These are phyloP conservation scores for Leucophora obtusa DNA, from an alignment of 2,888 invertebrate genomes.

Conservation along the genomic window DNA sequence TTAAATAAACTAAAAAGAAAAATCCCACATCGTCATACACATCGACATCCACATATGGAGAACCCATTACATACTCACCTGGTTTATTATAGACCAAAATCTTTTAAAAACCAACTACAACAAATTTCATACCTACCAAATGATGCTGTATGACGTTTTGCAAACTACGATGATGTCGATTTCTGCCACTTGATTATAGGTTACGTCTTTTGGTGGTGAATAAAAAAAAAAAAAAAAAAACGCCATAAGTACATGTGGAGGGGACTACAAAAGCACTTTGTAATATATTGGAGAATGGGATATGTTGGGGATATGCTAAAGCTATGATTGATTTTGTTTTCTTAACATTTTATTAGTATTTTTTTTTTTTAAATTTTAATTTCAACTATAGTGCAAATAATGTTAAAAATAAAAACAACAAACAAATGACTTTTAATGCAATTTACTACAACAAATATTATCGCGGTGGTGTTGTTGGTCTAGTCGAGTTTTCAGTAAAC, in stretches of 20 bases:
- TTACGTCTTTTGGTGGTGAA: constrained; percentile 45
- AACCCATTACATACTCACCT: constrained; percentile 50
- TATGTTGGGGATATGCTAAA: background rate
- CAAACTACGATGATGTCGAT: constrained; percentile 47
- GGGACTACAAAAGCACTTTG: background rate
- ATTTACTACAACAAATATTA: constrained; percentile 49
- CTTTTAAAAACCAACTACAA: background rate
- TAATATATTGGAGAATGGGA: background rate
- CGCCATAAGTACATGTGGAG: background rate
- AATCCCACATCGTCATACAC: constrained; percentile 49
- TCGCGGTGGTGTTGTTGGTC: constrained; percentile 8
- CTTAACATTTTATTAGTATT: constrained; percentile 18
- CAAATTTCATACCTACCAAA: constrained; percentile 14
- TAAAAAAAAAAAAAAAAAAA: constrained; percentile 14
- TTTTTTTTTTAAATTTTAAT: constrained; percentile 4
- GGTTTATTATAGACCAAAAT: constrained; percentile 54
- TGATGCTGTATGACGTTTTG: constrained; percentile 36
- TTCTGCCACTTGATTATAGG: constrained; percentile 66
- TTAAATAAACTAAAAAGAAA: constrained; percentile 16
- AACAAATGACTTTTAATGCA: constrained; percentile 39
- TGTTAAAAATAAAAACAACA: constrained; percentile 1
- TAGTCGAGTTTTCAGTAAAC: too few relatives aligned
- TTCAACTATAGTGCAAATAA: background rate
- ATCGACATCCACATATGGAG: constrained; percentile 32
- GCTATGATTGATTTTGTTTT: constrained; percentile 28